Base-by-base conservation (phyloP, 2,113 vertebrate species). In the Oryzias celebensis region DNA sequence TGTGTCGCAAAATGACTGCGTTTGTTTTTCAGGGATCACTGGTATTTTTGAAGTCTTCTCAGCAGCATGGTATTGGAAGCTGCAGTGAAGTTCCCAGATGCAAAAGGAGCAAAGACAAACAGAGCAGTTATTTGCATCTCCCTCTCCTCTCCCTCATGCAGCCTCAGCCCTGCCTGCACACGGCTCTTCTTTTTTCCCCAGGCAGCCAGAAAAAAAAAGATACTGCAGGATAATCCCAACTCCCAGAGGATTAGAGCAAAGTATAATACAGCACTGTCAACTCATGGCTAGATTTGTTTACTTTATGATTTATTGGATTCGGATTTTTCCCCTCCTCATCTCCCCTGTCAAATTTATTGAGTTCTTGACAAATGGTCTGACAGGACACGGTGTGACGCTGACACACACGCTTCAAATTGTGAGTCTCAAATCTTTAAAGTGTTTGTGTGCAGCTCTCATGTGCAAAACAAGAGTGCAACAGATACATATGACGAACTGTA, bases 241-340 rank as follows among this genome's bases (percentile, higher is more conserved):
- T 84, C 79, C 78, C 78, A 6, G 17, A 45, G 76, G 84, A 81
- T 80, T 74, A 77, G 51, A 67, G 17, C 75, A 15, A 61, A 82
- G 67, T 77, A 79, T 81, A 84, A 87, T 71, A 68, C 80, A 84
- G 74, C 78, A 64, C 84, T 84, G 82, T 85, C 87, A 84, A 78
- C 65, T 58, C 76, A 46, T 48, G 73, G 77, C 58, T 52, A 78
- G 73, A 82, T 85, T 85, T 84, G 81, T 85, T 87, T 83, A 85
- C 65, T 67, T 73, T 85, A 81, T 82, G 83, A 88, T 84, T 81
- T 87, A 87, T 85, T 87, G 73, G 71, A 87, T 88, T 85, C 69
- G 65, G 64, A 42, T 65, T 61, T 62, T 62, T 13, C 18, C 14
- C 42, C 2, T 56, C 55, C 47, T 26, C 26, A 45, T 23, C 56